phyloP scores from a whole-genome alignment of 2,113 vertebrate species.

The Trogon surrucura region DNA sequence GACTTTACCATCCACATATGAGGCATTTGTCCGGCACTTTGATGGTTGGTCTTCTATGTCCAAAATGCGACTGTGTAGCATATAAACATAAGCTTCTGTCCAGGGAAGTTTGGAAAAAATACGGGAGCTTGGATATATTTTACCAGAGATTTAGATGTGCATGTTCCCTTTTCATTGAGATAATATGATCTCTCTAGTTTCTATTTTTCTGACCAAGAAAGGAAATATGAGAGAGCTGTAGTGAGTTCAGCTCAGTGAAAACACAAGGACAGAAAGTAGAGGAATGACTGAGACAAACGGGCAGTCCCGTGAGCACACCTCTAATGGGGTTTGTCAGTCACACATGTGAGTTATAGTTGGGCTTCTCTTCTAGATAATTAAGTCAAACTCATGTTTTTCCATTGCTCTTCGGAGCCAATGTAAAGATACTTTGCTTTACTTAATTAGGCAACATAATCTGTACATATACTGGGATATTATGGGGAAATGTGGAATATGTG shows the following conservation, averaged over 20 bases:
- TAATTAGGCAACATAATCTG: constrained; percentile 51
- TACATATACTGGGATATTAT: constrained; percentile 34
- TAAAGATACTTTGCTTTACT: constrained; percentile 47
- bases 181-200: not conserved
- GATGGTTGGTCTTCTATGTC: not conserved
- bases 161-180: not conserved
- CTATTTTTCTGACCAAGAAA: not conserved
- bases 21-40: not conserved
- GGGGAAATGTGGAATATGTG: constrained; percentile 30
- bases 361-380: constrained; percentile 24
- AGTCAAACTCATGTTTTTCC: constrained; percentile 29
- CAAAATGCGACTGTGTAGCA: not conserved
- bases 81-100: not conserved
- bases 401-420: constrained; percentile 17
- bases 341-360: not conserved
- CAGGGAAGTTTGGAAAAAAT: not conserved
- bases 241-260: not conserved
- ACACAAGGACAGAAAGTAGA: not conserved
- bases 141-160: not conserved
- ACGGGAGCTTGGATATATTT: not conserved
- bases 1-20: not conserved
- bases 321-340: not conserved
- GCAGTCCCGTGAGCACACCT: not conserved
- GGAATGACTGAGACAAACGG: not conserved
- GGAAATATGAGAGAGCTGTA: not conserved